These are phyloP conservation scores for Porites divaricata DNA, from an alignment of 92 coral and sea anemone genomes.

Conservation along the genomic window DNA sequence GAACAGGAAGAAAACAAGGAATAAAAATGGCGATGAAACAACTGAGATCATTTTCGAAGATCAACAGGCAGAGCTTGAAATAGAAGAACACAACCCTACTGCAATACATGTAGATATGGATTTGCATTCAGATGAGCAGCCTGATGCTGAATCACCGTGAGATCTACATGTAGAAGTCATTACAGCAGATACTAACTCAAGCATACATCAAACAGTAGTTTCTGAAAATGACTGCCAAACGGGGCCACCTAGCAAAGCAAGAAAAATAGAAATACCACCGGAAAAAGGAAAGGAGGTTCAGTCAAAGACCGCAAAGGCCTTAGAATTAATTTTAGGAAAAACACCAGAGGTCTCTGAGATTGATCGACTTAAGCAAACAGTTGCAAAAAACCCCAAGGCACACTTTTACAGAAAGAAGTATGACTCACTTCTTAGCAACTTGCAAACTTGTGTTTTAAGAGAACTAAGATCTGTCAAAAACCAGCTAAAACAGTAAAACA, in stretches of 20 bases:
- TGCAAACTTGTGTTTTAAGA: slow-evolving; percentile 15
- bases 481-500: slow-evolving; percentile 6
- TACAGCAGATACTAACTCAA: background rate
- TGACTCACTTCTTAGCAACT: slow-evolving; percentile 1
- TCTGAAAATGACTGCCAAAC: background rate
- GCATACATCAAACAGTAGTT: background rate
- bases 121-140: slow-evolving; percentile 2
- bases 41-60: slow-evolving; percentile 2
- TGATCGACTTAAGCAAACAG: slow-evolving; percentile 3
- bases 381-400: slow-evolving; percentile 28
- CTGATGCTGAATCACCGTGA: background rate
- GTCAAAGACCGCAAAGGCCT: slow-evolving; percentile 36
- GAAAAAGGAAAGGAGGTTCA: slow-evolving; percentile 12
- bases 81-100: background rate
- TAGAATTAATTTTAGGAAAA: slow-evolving; percentile 14
- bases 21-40: background rate
- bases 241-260: background rate
- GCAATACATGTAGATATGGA: background rate
- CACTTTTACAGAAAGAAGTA: slow-evolving; percentile 31
- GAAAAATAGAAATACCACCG: slow-evolving; percentile 4
- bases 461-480: slow-evolving; percentile 8
- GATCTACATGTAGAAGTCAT: no score
- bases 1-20: slow-evolving; percentile 2
- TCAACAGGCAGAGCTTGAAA: slow-evolving; percentile 5
- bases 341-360: slow-evolving; percentile 16